A percentile compares a stretch with the other conserved stretches of the same genome.
Evolutionary conservation across 2,113 vertebrate genomes (phyloP).

Genomic region (Numenius arquata): DNA sequence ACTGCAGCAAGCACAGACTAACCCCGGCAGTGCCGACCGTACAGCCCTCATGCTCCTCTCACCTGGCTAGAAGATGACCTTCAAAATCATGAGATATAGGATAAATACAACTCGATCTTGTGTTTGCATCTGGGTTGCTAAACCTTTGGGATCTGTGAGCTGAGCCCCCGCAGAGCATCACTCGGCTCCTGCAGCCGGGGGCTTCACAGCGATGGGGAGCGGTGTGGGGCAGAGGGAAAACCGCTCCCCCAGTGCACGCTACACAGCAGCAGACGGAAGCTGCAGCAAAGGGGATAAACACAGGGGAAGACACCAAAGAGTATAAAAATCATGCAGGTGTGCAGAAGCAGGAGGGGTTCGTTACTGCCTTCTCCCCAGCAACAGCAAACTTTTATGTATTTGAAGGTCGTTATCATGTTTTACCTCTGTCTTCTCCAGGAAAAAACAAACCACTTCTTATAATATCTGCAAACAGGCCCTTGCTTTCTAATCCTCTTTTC

Average conservation of each 20-base stretch:
- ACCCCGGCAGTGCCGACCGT: accelerated
- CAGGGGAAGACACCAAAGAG: not conserved
- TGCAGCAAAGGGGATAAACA: not conserved
- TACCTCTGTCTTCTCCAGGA: not conserved
- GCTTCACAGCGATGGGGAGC: not conserved
- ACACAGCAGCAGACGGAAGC: accelerated
- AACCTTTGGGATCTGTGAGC: not conserved
- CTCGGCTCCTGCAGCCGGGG: not conserved
- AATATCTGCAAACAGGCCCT: not conserved
- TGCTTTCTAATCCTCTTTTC: not conserved
- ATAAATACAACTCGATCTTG: not conserved
- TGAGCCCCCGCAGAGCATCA: not conserved
- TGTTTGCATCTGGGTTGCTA: not conserved
- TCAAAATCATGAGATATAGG: not conserved
- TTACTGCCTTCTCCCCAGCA: not conserved
- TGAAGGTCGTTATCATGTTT: not conserved
- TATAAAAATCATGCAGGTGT: not conserved
- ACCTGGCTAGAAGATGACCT: not conserved
- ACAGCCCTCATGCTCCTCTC: not conserved
- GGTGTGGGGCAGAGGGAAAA: not conserved
- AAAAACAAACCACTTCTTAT: not conserved
- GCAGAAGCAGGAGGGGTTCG: not conserved
- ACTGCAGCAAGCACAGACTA: not conserved
- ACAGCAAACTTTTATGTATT: not conserved
- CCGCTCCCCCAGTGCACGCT: not conserved